Conservation (phyloP, 2,888 invertebrate species). For the Metopia argyrocephala region DNA sequence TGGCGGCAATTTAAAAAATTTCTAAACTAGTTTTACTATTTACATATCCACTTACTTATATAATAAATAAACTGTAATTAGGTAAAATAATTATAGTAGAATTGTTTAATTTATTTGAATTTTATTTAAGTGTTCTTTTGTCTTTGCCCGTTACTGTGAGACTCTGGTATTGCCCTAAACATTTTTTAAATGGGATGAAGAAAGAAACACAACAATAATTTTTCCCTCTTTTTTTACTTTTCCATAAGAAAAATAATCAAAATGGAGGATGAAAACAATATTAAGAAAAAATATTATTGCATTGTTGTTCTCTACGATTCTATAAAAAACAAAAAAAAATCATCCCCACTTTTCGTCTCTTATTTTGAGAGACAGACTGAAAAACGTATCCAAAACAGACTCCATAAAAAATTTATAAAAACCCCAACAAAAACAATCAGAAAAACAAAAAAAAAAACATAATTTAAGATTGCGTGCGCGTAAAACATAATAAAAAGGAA, state of each 20-base stretch:
- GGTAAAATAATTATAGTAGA: too few relatives aligned
- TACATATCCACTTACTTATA: too few relatives aligned
- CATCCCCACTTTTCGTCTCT: conserved; percentile 3
- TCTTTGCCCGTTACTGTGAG: background rate
- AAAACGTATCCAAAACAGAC: conserved; percentile 26
- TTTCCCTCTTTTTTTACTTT: too few relatives aligned
- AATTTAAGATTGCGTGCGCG: conserved; percentile 62
- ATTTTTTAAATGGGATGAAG: background rate
- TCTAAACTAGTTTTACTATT: too few relatives aligned
- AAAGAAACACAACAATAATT: too few relatives aligned
- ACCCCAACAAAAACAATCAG: background rate
- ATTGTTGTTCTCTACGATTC: conserved; percentile 36
- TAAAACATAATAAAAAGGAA: conserved; percentile 46
- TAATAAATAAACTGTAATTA: too few relatives aligned
- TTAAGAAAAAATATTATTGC: background rate
- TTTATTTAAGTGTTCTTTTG: background rate
- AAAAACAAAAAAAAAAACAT: conserved; percentile 12
- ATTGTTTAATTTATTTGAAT: too few relatives aligned
- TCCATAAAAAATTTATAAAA: too few relatives aligned
- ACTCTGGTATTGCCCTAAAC: background rate
- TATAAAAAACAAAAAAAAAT: conserved; percentile 6
- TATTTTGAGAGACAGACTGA: background rate
- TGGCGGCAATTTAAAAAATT: too few relatives aligned
- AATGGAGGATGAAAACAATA: conserved; percentile 52
- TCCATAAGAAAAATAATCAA: conserved; percentile 35